Evolutionary conservation across 2,113 vertebrate species (phyloP).

Genomic region (Chionis minor): DNA sequence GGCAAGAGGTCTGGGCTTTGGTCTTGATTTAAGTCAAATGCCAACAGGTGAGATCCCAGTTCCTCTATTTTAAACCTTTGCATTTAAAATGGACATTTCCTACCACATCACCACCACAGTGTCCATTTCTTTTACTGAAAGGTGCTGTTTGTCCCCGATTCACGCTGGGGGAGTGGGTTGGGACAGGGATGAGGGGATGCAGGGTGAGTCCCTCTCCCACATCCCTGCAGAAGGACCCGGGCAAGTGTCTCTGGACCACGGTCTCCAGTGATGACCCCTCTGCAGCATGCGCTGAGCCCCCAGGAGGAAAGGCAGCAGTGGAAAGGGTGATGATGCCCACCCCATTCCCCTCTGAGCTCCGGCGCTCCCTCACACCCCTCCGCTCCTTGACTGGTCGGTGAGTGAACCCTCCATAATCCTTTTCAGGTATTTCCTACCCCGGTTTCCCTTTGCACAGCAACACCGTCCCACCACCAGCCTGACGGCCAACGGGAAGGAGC

Average conservation of each 20-base stretch:
- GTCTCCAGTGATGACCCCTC: background rate
- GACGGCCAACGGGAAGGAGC: background rate
- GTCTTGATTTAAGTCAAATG: background rate
- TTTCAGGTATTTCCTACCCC: fast-evolving
- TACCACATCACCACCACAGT: fast-evolving
- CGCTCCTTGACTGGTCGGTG: fast-evolving
- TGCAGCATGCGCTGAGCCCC: background rate
- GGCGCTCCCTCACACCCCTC: background rate
- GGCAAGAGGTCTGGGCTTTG: background rate
- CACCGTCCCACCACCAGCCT: background rate
- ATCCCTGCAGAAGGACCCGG: background rate
- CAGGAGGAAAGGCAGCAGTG: background rate
- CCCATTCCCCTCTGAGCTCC: fast-evolving
- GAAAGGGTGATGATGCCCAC: background rate
- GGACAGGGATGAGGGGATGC: background rate
- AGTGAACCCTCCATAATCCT: background rate
- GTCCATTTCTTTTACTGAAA: background rate
- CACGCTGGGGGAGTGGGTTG: fast-evolving
- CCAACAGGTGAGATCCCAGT: background rate
- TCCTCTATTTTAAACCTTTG: background rate
- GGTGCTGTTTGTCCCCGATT: background rate
- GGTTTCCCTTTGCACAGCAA: background rate
- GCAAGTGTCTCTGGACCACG: fast-evolving
- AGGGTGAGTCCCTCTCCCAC: background rate
- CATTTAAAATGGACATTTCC: background rate